A percentile compares a stretch with the other conserved stretches of the same genome.
phyloP scores from a whole-genome alignment of 2,888 invertebrate genomes.

The Lepas anatifera region DNA sequence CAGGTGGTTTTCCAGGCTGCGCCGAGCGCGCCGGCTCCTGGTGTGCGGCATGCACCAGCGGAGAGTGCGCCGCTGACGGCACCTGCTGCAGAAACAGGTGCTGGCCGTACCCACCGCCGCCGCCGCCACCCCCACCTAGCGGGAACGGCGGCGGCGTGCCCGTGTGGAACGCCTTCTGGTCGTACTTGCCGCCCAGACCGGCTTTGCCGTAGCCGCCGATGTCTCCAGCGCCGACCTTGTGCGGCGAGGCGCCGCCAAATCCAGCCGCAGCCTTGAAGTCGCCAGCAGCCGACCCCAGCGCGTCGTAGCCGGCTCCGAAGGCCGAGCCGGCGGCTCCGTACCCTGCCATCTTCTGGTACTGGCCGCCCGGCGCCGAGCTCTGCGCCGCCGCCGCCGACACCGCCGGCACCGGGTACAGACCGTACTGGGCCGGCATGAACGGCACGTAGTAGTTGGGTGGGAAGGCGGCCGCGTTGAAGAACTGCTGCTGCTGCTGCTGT shows the following conservation, averaged over 20 bases:
- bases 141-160: slow-evolving; percentile 9
- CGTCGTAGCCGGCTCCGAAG: not conserved
- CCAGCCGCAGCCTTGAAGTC: not conserved
- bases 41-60: not conserved
- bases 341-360: slow-evolving; percentile 4
- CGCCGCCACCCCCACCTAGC: not conserved
- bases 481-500: slow-evolving; percentile 9
- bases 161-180: not conserved
- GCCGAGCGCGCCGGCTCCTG: not conserved
- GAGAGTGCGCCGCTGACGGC: not conserved
- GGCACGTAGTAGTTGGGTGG: slow-evolving; percentile 2
- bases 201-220: not conserved
- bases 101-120: not conserved
- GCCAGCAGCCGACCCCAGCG: not conserved
- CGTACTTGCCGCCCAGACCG: not conserved
- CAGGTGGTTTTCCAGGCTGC: not conserved
- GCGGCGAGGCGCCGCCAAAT: not conserved
- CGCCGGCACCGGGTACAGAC: slow-evolving; percentile 5
- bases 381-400: not conserved
- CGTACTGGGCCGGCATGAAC: not conserved
- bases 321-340: not conserved
- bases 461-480: not conserved
- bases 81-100: not conserved
- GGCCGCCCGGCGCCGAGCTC: not conserved
- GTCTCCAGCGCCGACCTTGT: not conserved